These are phyloP conservation scores for Hypotaenidia philippensis DNA, from an alignment of 2,797 vertebrate species.

Conservation along the genomic window DNA sequence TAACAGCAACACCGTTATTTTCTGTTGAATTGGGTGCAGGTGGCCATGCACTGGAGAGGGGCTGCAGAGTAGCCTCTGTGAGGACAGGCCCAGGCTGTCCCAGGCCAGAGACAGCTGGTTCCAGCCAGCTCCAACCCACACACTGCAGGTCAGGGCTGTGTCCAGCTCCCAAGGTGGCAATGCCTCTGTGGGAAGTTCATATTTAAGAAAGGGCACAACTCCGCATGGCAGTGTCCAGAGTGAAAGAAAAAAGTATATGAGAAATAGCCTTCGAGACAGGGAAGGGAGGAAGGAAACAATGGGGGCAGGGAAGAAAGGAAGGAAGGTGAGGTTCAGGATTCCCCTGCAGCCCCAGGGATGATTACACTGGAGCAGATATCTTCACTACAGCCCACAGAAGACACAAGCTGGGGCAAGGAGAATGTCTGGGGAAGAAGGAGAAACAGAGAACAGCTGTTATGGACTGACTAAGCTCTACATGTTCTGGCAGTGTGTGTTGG, in stretches of 20 bases:
- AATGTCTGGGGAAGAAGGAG: background rate
- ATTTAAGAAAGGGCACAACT: background rate
- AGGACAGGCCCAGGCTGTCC: background rate
- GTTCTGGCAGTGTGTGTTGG: too few species aligned
- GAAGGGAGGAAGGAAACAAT: too few species aligned
- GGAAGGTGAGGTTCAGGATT: background rate
- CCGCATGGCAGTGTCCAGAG: rapidly evolving
- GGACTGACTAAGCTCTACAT: too few species aligned
- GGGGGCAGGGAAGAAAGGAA: background rate
- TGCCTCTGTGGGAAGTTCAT: too few species aligned
- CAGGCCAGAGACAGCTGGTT: rapidly evolving
- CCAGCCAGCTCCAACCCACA: rapidly evolving
- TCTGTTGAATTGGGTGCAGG: too few species aligned
- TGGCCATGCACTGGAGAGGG: rapidly evolving
- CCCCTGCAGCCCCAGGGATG: background rate
- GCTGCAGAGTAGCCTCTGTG: too few species aligned
- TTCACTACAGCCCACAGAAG: background rate
- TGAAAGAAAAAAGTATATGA: background rate
- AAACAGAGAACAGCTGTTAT: background rate
- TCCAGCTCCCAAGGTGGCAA: background rate
- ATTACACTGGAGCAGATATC: rapidly evolving
- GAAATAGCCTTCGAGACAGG: background rate
- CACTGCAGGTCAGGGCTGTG: background rate
- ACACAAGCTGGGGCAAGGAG: background rate
- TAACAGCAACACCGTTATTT: background rate